phyloP scores from a whole-genome alignment of 2,888 invertebrate species.

The Synergus gifuensis region DNA sequence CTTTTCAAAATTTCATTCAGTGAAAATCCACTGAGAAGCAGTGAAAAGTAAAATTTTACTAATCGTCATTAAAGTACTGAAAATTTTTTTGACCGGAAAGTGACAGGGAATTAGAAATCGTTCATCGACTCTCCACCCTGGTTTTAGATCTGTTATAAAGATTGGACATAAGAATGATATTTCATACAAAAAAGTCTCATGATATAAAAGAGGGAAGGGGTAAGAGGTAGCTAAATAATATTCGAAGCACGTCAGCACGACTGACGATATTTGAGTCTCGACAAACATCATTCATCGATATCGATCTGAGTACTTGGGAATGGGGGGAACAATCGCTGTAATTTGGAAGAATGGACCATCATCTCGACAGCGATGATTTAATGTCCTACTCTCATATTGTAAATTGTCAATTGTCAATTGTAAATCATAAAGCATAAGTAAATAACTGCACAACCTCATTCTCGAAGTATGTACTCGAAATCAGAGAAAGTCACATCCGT shows the following conservation, averaged over 20 bases:
- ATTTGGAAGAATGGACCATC: slow-evolving; percentile 5
- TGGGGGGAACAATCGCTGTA: slow-evolving; percentile 4
- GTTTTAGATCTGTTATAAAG: neutral
- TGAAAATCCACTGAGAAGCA: too few relatives aligned
- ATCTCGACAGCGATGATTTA: neutral
- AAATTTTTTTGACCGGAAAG: too few relatives aligned
- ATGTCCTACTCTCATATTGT: neutral
- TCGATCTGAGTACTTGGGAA: slow-evolving; percentile 10
- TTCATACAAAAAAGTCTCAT: slow-evolving; percentile 15
- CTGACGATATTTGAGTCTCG: neutral
- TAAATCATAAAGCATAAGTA: neutral
- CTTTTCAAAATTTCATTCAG: too few relatives aligned
- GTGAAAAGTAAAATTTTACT: too few relatives aligned
- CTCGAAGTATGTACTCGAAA: neutral
- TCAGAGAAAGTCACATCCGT: neutral
- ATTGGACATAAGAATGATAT: slow-evolving; percentile 6
- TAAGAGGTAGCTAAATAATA: neutral
- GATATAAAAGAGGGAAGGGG: neutral
- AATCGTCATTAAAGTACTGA: too few relatives aligned
- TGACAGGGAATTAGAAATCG: too few relatives aligned
- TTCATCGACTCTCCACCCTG: too few relatives aligned
- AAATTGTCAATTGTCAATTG: neutral
- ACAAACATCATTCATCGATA: slow-evolving; percentile 21
- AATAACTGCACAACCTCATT: neutral
- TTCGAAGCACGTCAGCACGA: slow-evolving; percentile 31